Base-by-base conservation (phyloP, 2,888 invertebrate genomes). In the Gymnoscelis rufifasciata region DNA sequence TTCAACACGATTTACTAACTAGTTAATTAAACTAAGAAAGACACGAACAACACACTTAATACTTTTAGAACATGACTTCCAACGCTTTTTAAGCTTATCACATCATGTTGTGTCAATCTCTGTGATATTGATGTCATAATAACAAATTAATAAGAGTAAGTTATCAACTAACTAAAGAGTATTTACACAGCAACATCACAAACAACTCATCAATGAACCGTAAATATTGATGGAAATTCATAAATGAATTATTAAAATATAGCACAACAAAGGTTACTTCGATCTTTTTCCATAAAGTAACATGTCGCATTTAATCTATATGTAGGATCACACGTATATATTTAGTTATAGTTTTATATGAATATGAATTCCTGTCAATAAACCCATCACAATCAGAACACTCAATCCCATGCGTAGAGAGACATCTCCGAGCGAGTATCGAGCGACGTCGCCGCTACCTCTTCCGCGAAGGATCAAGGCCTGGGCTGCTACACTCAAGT, bases 401-500 rank as follows among this genome's bases (percentile, higher is more conserved):
- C 41, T 28, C 47, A 52, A 52, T 62, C 60, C 67, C 64, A 60
- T 73, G 59, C 68, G 66, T 70, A 68, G 65, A 57, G 62, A 61
- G 60, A 61, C 64, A 59, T 62, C 64, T 51, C 60, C 62, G 51
- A 53, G 52, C 56, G 57, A 57, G 60, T 26, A 31, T 49, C 65
- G 62, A 35, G 62, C 62, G 64, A 65, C 59, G 62, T 64, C 67
- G 41, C 71, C 71, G 59, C 64, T 66, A 60, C 67, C 69, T 54
- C 68, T 50, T 42, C 47, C 78, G 47, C 78, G 84, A 52, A 83
- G 84, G 55, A 73, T 80, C 74, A 84, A 86, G 79, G 78, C 71
- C 45, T 84, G 86, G 84, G 75, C 82, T 56, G 81, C 83, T 59
- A 77, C 78, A 52, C 62, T 83, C 68, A 86, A 86, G 86, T 86